Evolutionary conservation across 2,113 vertebrate species (phyloP).

Genomic region (Elgaria multicarinata): DNA sequence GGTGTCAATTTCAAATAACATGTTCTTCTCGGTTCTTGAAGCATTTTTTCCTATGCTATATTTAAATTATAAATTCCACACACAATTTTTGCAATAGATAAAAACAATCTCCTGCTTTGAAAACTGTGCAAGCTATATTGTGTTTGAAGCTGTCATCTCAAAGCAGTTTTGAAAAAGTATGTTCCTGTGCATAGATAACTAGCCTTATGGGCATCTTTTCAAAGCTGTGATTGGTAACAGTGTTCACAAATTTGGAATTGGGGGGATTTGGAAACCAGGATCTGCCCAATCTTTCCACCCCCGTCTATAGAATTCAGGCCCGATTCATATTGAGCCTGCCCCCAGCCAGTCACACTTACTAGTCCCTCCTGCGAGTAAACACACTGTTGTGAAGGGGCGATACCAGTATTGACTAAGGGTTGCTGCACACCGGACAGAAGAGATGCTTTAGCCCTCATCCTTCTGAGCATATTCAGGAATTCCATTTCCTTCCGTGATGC

Average conservation of each 20-base stretch:
- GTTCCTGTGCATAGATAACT: neutral
- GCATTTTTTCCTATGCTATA: neutral
- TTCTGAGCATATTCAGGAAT: neutral
- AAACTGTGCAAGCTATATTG: neutral
- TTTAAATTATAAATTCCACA: neutral
- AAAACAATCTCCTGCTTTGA: neutral
- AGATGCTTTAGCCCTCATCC: neutral
- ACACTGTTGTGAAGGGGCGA: neutral
- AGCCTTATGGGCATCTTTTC: neutral
- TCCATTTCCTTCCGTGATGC: neutral
- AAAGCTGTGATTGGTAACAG: neutral
- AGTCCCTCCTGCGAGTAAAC: neutral
- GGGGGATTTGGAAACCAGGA: neutral
- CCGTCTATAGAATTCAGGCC: neutral
- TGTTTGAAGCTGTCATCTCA: slow-evolving; percentile 5
- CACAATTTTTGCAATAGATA: neutral
- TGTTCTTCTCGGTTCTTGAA: neutral
- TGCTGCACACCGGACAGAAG: neutral
- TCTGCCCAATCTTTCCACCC: neutral
- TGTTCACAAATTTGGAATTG: neutral
- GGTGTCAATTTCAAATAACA: neutral
- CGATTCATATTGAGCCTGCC: neutral
- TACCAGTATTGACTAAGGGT: neutral
- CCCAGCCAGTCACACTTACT: neutral
- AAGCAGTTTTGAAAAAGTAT: neutral